Percentiles rank a stretch among this genome's conserved stretches.
These are phyloP conservation scores for Tholera decimalis DNA, from an alignment of 2,888 invertebrate genomes.

Conservation along the genomic window DNA sequence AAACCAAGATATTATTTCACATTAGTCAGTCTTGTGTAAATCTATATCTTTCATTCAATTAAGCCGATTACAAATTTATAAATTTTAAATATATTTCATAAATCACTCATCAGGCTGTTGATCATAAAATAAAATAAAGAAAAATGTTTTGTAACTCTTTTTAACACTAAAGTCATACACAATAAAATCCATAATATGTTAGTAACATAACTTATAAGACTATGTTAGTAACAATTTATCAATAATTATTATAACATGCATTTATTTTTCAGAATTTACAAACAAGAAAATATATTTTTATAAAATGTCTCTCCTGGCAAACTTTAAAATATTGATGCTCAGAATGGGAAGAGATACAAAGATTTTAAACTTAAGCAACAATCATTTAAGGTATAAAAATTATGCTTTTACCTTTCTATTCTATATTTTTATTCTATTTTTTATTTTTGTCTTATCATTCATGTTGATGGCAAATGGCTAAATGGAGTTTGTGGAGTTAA, in stretches of 20 bases:
- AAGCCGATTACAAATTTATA: too few species aligned
- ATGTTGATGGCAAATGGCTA: too few species aligned
- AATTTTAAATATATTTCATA: too few species aligned
- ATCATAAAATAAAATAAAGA: background rate
- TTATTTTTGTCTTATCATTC: too few species aligned
- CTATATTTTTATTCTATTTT: too few species aligned
- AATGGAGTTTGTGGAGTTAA: too few species aligned
- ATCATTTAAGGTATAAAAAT: conserved; percentile 77
- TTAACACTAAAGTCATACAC: background rate
- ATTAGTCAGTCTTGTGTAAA: too few species aligned
- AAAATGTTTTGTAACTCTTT: background rate
- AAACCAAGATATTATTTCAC: too few species aligned
- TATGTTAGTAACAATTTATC: too few species aligned
- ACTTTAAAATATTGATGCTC: conserved; percentile 85
- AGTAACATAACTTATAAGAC: too few species aligned
- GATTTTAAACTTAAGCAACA: conserved; percentile 82
- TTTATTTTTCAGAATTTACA: conserved; percentile 78
- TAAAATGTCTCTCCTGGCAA: conserved; percentile 77
- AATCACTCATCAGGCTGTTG: background rate
- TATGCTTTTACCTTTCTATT: background rate
- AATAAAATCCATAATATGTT: too few species aligned
- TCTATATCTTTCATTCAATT: too few species aligned
- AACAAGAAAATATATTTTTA: conserved; percentile 82
- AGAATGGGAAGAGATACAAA: conserved; percentile 85
- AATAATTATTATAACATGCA: background rate